Evolutionary conservation across 2,113 vertebrate genomes (phyloP), one percentile per base, ranked within the genome.

Genomic region (Ia io): DNA sequence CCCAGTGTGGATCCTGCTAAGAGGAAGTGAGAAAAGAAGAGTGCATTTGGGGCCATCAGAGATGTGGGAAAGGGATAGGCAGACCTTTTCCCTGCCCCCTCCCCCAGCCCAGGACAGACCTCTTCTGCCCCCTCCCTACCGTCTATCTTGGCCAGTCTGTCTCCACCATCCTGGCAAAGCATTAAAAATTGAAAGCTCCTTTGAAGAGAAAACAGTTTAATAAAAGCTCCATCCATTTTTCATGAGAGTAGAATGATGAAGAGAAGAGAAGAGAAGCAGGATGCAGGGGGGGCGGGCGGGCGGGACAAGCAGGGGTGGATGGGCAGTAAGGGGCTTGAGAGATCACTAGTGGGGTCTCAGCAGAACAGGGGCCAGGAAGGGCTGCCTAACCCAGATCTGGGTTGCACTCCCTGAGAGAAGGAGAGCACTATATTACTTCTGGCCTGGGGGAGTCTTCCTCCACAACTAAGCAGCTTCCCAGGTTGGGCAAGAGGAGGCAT

Each of bases 171-270:
- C 32, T 9, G 7, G 93, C 28, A n/a, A 95, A 93, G 42, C 96
- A 97, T 96, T 96, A 97, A 96, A 96, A 96, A 97, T 97, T 96
- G 88, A 97, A 97, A 93, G 65, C 84, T 96, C 92, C 94, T 96
- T 96, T 95, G 96, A 96, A 97, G 90, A 97, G 95, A 96, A 96
- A 96, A 97, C 90, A 96, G 92, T 96, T 97, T 97, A 94, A 97
- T 97, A 97, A 97, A 97, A 96, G 92, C 93, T 93, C 93, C 88
- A 97, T 97, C 69, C 88, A 97, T 97, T 96, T 97, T 97, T 97
- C 95, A 97, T 96, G 96, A 97, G 79, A 76, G 59, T 90, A 96
- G 30, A 51, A 94, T 94, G 69, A 73, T 44, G 35, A 80, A 93
- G 44, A 84, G 61, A 91, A 93, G 44, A 84, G 61, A 91, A 56